phyloP scores from a whole-genome alignment of 2,797 vertebrate genomes.

The Tiaroga cobitis region DNA sequence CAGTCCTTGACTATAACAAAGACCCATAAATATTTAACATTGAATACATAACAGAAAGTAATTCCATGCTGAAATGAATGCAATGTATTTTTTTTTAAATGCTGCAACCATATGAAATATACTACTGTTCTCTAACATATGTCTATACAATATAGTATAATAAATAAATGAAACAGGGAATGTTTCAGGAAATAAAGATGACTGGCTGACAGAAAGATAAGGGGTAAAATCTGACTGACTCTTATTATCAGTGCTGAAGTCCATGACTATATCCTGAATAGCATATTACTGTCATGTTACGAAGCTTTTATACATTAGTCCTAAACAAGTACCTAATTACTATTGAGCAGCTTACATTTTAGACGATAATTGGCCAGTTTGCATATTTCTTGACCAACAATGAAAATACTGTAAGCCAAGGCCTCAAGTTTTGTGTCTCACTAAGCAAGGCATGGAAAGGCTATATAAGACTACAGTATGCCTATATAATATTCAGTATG shows the following conservation, averaged over 20 bases:
- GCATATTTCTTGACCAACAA: neutral
- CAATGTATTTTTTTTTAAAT: neutral
- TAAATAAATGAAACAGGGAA: neutral
- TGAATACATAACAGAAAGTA: neutral
- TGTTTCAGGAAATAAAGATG: conserved; percentile 1
- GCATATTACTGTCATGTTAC: neutral
- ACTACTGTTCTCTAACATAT: neutral
- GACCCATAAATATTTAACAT: neutral
- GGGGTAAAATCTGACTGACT: conserved; percentile 24
- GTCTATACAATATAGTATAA: neutral
- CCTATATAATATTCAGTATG: no score
- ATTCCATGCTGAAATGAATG: neutral
- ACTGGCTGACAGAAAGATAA: conserved; percentile 17
- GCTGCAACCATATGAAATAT: neutral
- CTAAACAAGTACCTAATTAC: neutral
- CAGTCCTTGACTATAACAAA: neutral
- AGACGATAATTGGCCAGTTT: neutral
- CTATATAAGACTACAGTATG: neutral
- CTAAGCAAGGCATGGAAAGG: neutral
- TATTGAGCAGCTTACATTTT: neutral
- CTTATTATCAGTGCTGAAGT: conserved; percentile 34
- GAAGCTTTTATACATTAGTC: neutral
- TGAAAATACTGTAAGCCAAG: neutral
- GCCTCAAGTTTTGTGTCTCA: neutral
- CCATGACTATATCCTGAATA: neutral